Evolutionary conservation across 1,140 invertebrate species (phyloP).

Genomic region (Hypothenemus hampei): DNA sequence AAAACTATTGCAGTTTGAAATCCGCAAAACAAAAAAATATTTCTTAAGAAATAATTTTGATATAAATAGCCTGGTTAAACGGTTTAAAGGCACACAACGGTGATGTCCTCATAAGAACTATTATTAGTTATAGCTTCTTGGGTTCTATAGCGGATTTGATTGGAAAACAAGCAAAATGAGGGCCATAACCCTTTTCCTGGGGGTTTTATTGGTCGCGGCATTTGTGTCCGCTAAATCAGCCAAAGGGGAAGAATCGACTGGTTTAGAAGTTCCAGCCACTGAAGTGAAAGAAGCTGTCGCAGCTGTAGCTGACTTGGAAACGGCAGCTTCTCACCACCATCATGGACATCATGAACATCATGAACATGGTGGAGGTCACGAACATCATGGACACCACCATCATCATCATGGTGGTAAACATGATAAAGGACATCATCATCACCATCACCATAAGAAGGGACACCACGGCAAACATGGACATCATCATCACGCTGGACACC

Average conservation of each 20-base stretch:
- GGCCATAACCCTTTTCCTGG: slow-evolving; percentile 35
- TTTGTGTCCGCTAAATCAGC: slow-evolving; percentile 9
- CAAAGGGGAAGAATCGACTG: slow-evolving; percentile 34
- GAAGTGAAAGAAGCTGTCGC: not conserved
- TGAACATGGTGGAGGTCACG: slow-evolving; percentile 59
- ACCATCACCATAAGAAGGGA: slow-evolving; percentile 60
- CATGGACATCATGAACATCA: slow-evolving; percentile 48
- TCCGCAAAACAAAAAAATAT: slow-evolving; percentile 10
- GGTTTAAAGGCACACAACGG: slow-evolving; percentile 11
- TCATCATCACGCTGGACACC: slow-evolving; percentile 64
- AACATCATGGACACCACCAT: slow-evolving; percentile 62
- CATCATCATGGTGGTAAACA: slow-evolving; percentile 56
- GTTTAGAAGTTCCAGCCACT: not conserved
- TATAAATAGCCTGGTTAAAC: slow-evolving; percentile 18
- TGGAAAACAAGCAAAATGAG: slow-evolving; percentile 31
- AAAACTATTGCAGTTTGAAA: slow-evolving; percentile 18
- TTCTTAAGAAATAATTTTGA: slow-evolving; percentile 18
- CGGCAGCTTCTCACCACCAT: slow-evolving; percentile 10
- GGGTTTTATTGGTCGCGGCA: slow-evolving; percentile 28
- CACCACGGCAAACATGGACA: slow-evolving; percentile 68
- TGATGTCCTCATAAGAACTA: slow-evolving; percentile 17
- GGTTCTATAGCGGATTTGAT: not conserved
- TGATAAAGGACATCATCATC: slow-evolving; percentile 60
- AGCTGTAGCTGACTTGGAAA: slow-evolving; percentile 5
- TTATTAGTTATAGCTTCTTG: slow-evolving; percentile 1